A percentile compares a stretch with the other conserved stretches of the same genome.
phyloP scores from a whole-genome alignment of 2,888 invertebrate species.

The Choristoneura rosaceana region DNA sequence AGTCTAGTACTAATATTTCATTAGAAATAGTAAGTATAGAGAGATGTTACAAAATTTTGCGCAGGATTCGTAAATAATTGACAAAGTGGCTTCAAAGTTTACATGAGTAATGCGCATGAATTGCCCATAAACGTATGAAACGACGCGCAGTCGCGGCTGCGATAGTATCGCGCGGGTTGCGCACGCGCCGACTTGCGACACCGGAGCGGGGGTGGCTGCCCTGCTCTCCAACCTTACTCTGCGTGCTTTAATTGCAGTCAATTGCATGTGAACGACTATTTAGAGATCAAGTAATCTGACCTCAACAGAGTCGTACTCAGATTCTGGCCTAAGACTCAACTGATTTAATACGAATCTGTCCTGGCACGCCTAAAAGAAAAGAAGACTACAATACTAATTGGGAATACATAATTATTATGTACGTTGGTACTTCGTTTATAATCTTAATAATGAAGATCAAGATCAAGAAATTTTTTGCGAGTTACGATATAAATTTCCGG shows the following conservation, averaged over 20 bases:
- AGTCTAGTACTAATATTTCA: no score
- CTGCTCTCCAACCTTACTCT: constrained; percentile 28
- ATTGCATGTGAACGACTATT: constrained; percentile 13
- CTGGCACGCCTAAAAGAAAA: no score
- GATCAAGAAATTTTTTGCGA: no score
- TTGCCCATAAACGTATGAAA: constrained; percentile 36
- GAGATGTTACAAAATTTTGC: constrained; percentile 20
- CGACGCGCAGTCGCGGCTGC: constrained; percentile 22
- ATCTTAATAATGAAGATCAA: no score
- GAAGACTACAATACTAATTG: no score
- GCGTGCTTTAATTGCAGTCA: constrained; percentile 20
- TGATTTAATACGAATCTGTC: no score
- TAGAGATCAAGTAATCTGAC: not conserved
- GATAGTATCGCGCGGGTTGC: constrained; percentile 31
- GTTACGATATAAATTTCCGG: no score
- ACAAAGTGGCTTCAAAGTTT: constrained; percentile 30
- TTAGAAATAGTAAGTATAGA: constrained; percentile 11
- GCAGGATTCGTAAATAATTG: constrained; percentile 26
- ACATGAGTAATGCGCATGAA: constrained; percentile 30
- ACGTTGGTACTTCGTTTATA: no score
- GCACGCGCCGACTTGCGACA: constrained; percentile 7
- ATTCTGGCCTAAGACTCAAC: no score
- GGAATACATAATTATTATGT: no score
- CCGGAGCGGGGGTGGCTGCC: constrained; percentile 8
- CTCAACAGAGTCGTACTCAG: no score